Percentiles rank a stretch among this genome's conserved stretches.
These are phyloP conservation scores for Pseudococcus jackbeardsleyi DNA, from an alignment of 2,888 invertebrate genomes.

Conservation along the genomic window DNA sequence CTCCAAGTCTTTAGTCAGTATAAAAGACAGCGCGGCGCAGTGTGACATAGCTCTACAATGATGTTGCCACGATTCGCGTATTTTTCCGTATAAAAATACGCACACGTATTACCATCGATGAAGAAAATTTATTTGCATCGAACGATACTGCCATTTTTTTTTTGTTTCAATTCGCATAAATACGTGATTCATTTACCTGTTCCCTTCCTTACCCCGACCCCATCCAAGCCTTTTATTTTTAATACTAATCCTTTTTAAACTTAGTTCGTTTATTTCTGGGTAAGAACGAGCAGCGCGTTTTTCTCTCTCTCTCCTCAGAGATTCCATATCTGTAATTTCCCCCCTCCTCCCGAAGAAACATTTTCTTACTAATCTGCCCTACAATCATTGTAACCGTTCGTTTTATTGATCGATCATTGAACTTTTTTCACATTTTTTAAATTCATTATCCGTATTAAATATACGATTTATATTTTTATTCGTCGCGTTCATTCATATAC, in stretches of 20 bases:
- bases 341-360: not conserved
- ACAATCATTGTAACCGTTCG: slow-evolving; percentile 29
- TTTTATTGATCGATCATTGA: not conserved
- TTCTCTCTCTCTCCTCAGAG: not conserved
- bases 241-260: slow-evolving; percentile 17
- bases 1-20: slow-evolving; percentile 41
- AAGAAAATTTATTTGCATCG: slow-evolving; percentile 31
- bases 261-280: slow-evolving; percentile 4
- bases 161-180: slow-evolving; percentile 17
- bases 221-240: not conserved
- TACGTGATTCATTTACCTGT: slow-evolving; percentile 4
- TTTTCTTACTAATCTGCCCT: not conserved
- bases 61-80: not conserved
- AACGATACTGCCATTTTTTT: slow-evolving; percentile 41
- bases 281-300: not conserved
- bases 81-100: not conserved
- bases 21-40: slow-evolving; percentile 38
- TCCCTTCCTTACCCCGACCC: not conserved
- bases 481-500: not conserved
- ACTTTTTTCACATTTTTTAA: slow-evolving; percentile 20
- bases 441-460: not conserved
- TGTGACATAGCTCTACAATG: slow-evolving; percentile 17
- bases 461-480: not conserved
- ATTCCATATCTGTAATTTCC: slow-evolving; percentile 15
- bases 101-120: not conserved